These are phyloP conservation scores for Crocallis elinguaria DNA, from an alignment of 2,888 invertebrate species.

Conservation along the genomic window DNA sequence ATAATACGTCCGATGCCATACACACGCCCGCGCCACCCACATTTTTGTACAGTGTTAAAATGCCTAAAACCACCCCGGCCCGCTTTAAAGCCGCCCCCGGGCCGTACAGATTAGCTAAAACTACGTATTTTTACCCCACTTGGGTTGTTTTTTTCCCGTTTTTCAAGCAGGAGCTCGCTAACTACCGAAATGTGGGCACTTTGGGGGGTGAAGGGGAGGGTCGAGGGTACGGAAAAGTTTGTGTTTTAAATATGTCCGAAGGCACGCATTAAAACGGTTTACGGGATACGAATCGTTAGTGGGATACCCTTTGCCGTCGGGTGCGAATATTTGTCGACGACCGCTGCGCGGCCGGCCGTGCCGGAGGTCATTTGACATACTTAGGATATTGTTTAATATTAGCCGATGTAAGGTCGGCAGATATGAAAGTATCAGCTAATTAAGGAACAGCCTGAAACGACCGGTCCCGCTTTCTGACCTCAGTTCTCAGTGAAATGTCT, in stretches of 20 bases:
- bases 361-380: slow-evolving; percentile 26
- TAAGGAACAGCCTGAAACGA: background rate
- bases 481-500: too few relatives aligned
- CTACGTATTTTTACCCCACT: slow-evolving; percentile 86
- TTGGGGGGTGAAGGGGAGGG: slow-evolving; percentile 44
- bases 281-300: slow-evolving; percentile 79
- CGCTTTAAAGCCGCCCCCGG: slow-evolving; percentile 55
- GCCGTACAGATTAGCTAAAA: slow-evolving; percentile 87
- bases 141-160: slow-evolving; percentile 68
- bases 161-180: slow-evolving; percentile 61
- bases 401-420: slow-evolving; percentile 12
- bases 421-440: background rate
- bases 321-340: slow-evolving; percentile 36
- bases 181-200: slow-evolving; percentile 79
- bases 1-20: slow-evolving; percentile 81
- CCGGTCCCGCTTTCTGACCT: too few relatives aligned
- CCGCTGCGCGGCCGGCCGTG: slow-evolving; percentile 2
- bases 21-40: slow-evolving; percentile 66
- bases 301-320: slow-evolving; percentile 45
- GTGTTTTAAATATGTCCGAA: slow-evolving; percentile 84
- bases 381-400: slow-evolving; percentile 25
- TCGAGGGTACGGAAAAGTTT: slow-evolving; percentile 72
- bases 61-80: slow-evolving; percentile 75
- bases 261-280: slow-evolving; percentile 79
- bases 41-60: slow-evolving; percentile 83